Evolutionary conservation across 2,888 invertebrate species (phyloP).

Genomic region (Bimastos eiseni): DNA sequence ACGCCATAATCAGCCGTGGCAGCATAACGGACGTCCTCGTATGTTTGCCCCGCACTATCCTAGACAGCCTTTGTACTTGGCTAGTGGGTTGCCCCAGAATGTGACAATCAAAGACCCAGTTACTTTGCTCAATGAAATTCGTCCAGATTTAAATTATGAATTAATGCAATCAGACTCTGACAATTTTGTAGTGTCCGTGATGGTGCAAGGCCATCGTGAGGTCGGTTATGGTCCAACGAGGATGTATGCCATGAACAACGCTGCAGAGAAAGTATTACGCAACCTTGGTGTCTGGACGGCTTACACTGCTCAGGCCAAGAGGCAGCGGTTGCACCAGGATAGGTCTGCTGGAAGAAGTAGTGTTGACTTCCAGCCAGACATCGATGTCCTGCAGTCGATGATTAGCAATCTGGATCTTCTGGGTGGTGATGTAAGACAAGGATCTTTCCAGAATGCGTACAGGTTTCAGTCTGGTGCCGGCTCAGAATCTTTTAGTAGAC

Average conservation of each 20-base stretch:
- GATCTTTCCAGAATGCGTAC: background rate
- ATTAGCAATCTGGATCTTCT: constrained; percentile 4
- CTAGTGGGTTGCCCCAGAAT: background rate
- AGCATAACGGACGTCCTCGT: background rate
- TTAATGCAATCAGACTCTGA: background rate
- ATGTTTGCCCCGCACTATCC: background rate
- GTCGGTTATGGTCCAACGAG: background rate
- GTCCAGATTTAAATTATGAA: constrained; percentile 13
- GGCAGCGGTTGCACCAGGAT: background rate
- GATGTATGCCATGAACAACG: background rate
- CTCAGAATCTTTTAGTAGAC: background rate
- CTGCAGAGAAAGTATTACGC: background rate
- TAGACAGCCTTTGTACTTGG: background rate
- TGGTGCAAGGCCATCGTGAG: background rate
- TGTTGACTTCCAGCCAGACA: background rate
- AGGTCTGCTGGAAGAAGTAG: background rate
- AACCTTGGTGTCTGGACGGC: background rate
- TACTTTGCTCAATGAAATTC: background rate
- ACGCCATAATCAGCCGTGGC: background rate
- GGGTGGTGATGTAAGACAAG: background rate
- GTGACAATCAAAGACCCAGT: background rate
- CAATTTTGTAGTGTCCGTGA: background rate
- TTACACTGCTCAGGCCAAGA: background rate
- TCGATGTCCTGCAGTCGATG: background rate
- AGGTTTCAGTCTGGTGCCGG: background rate